Evolutionary conservation across 2,888 invertebrate genomes (phyloP).

Genomic region (Auanema freiburgensis): DNA sequence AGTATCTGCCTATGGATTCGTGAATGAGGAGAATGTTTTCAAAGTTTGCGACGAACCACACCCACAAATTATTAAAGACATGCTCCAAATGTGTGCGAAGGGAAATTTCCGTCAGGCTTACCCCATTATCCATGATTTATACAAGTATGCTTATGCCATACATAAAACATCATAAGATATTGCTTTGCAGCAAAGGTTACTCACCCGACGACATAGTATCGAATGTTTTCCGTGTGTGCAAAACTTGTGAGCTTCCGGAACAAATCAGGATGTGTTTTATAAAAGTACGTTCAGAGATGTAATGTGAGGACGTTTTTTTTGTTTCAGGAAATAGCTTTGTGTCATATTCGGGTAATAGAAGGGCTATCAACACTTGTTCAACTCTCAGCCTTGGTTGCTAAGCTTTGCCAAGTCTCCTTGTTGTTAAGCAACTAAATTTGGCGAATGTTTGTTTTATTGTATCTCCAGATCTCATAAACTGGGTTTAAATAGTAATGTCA

Average conservation of each 20-base stretch:
- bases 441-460: no score
- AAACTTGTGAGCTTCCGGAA: constrained; percentile 80
- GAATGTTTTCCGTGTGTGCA: constrained; percentile 90
- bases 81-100: constrained; percentile 81
- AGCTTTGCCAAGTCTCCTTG: constrained; percentile 72
- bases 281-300: constrained; percentile 69
- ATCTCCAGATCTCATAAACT: no score
- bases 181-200: constrained; percentile 76
- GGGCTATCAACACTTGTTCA: constrained; percentile 83
- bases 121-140: constrained; percentile 77
- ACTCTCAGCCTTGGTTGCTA: constrained; percentile 83
- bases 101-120: constrained; percentile 69
- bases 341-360: constrained; percentile 86
- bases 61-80: constrained; percentile 85
- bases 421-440: no score
- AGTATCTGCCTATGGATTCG: constrained; percentile 84
- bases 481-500: no score
- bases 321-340: constrained; percentile 81
- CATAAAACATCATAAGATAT: neutral
- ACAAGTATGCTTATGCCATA: constrained; percentile 69
- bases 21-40: constrained; percentile 91
- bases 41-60: constrained; percentile 99
- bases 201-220: constrained; percentile 94
- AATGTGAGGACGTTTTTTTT: neutral
- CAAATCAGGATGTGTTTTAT: constrained; percentile 81